phyloP scores from a whole-genome alignment of 2,888 invertebrate species.

The Halocaridina rubra region DNA sequence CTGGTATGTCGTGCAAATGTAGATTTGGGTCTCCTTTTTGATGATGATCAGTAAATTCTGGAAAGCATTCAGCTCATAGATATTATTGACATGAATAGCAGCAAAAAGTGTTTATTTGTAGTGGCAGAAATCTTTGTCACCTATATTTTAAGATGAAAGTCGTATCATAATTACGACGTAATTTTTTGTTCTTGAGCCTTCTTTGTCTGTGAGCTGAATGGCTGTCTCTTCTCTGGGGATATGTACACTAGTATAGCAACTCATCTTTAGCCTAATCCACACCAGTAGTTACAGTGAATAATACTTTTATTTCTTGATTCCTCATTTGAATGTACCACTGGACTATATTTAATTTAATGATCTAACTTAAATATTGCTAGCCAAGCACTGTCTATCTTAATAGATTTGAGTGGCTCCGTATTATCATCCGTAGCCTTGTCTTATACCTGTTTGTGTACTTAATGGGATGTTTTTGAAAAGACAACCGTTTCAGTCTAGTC shows the following conservation, averaged over 20 bases:
- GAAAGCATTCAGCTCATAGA: slow-evolving; percentile 39
- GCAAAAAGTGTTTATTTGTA: no score
- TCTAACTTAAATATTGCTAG: slow-evolving; percentile 44
- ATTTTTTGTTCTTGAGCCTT: no score
- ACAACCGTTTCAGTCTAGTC: slow-evolving; percentile 49
- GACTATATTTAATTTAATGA: not conserved
- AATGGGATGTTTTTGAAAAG: slow-evolving; percentile 51
- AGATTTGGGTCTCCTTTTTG: slow-evolving; percentile 16
- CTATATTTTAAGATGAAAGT: no score
- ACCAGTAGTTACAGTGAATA: slow-evolving; percentile 24
- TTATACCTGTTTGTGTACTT: slow-evolving; percentile 46
- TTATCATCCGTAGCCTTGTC: slow-evolving; percentile 41
- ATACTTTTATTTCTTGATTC: slow-evolving; percentile 21
- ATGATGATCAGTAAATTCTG: no score
- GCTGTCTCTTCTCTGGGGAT: slow-evolving; percentile 52
- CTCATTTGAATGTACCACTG: slow-evolving; percentile 43
- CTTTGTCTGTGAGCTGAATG: slow-evolving; percentile 56
- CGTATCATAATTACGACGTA: no score
- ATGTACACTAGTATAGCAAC: slow-evolving; percentile 43
- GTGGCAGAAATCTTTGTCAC: no score
- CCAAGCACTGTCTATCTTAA: slow-evolving; percentile 53
- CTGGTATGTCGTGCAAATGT: not conserved
- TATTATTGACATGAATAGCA: no score
- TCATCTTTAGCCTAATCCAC: slow-evolving; percentile 53
- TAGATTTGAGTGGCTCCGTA: slow-evolving; percentile 11